These are phyloP conservation scores for Hydroisotoma schaefferi DNA, from an alignment of 2,888 invertebrate genomes.

Conservation along the genomic window DNA sequence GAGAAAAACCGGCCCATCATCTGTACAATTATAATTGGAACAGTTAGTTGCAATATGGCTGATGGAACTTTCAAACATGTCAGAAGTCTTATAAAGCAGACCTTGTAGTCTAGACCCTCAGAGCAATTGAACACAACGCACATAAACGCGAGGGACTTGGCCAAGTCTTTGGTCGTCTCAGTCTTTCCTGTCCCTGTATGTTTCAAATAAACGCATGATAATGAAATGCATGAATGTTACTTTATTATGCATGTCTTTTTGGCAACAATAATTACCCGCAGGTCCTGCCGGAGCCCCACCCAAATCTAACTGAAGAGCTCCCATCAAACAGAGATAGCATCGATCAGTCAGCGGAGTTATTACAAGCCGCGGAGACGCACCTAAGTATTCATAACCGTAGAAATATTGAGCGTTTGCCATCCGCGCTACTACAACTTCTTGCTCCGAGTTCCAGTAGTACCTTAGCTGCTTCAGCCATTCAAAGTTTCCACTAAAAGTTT, in stretches of 20 bases:
- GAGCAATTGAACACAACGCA: conserved; percentile 91
- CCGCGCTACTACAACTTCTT: conserved; percentile 72
- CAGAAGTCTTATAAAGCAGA: conserved; percentile 40
- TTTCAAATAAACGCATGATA: not conserved
- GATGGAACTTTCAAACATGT: conserved; percentile 8
- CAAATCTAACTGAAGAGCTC: conserved; percentile 79
- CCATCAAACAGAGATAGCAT: conserved; percentile 85
- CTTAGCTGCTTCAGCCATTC: conserved; percentile 88
- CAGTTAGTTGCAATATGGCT: no score
- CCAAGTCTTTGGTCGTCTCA: conserved; percentile 84
- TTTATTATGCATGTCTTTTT: no score
- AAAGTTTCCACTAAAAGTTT: conserved; percentile 63
- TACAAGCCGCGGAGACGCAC: conserved; percentile 64
- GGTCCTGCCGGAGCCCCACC: conserved; percentile 87
- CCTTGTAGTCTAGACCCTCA: conserved; percentile 65
- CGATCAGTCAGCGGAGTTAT: conserved; percentile 51
- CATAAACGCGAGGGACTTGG: conserved; percentile 80
- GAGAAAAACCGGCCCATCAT: conserved; percentile 91
- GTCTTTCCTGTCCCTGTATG: conserved; percentile 72
- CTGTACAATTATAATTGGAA: no score
- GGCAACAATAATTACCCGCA: no score
- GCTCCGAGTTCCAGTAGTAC: conserved; percentile 77
- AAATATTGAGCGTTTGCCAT: conserved; percentile 81
- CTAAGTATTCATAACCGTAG: conserved; percentile 88
- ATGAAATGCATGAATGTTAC: not conserved